Evolutionary conservation across 2,113 vertebrate species (phyloP).

Genomic region (Erythrocercus mccallii): DNA sequence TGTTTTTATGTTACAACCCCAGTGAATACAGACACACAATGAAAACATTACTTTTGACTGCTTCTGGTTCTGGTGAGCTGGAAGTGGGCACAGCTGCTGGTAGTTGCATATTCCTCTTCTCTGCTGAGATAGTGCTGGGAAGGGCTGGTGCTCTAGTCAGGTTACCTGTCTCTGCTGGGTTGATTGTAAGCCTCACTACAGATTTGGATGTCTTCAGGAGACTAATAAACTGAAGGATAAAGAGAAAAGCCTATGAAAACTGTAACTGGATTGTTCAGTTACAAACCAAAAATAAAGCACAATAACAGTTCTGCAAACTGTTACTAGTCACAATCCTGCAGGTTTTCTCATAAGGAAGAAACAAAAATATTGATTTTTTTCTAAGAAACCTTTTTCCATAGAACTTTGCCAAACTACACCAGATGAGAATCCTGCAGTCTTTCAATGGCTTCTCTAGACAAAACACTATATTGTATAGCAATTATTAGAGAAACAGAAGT

Average conservation of each 20-base stretch:
- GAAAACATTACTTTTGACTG: slow-evolving; percentile 75
- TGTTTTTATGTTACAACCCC: background rate
- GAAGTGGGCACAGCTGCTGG: background rate
- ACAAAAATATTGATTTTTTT: background rate
- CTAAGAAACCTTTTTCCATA: background rate
- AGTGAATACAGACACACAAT: background rate
- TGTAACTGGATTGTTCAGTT: background rate
- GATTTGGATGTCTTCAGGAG: slow-evolving; percentile 77
- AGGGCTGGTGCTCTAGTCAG: slow-evolving; percentile 17
- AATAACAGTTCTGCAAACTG: background rate
- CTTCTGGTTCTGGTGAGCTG: slow-evolving; percentile 74
- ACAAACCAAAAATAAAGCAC: background rate
- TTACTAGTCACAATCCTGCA: background rate
- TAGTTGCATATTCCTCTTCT: slow-evolving; percentile 49
- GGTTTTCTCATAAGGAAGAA: background rate
- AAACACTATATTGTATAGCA: background rate
- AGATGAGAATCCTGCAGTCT: background rate
- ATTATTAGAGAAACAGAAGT: background rate
- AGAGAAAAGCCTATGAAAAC: background rate
- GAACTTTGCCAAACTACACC: background rate
- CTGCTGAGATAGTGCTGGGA: background rate
- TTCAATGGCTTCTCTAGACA: background rate
- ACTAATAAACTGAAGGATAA: slow-evolving; percentile 75
- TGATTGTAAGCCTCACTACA: slow-evolving; percentile 79
- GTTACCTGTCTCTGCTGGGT: slow-evolving; percentile 55